Percentiles rank a stretch among this genome's conserved stretches.
Conservation (phyloP, 2,888 invertebrate species). For the Melolontha melolontha region DNA sequence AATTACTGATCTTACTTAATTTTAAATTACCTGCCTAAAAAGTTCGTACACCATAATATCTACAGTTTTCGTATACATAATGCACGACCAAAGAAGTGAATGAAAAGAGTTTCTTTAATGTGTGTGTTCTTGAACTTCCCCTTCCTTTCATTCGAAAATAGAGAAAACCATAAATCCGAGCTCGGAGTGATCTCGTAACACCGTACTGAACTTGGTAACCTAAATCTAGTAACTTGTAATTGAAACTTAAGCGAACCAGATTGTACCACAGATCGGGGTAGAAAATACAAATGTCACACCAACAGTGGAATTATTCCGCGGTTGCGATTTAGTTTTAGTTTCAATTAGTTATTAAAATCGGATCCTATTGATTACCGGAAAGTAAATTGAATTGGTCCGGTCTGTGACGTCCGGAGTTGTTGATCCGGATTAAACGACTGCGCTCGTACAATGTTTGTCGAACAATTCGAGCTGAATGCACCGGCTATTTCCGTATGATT, state of each 20-base stretch:
- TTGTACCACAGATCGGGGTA: neutral
- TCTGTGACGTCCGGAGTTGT: slow-evolving; percentile 8
- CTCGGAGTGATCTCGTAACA: too few relatives aligned
- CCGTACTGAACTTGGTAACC: neutral
- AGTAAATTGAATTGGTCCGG: slow-evolving; percentile 18
- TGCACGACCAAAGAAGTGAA: too few relatives aligned
- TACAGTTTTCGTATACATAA: too few relatives aligned
- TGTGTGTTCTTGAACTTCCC: too few relatives aligned
- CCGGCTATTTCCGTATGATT: too few relatives aligned
- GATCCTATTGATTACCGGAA: slow-evolving; percentile 8
- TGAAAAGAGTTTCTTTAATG: too few relatives aligned
- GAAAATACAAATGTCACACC: slow-evolving; percentile 13
- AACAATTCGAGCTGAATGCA: neutral
- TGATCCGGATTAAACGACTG: slow-evolving; percentile 16
- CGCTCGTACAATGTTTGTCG: slow-evolving; percentile 3
- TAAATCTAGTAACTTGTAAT: slow-evolving; percentile 29
- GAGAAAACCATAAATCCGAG: too few relatives aligned
- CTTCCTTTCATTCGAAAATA: too few relatives aligned
- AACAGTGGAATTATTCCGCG: slow-evolving; percentile 5
- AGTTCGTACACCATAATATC: too few relatives aligned
- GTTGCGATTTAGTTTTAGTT: slow-evolving; percentile 18
- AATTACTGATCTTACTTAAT: too few relatives aligned
- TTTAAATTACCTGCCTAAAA: too few relatives aligned
- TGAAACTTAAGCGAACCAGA: slow-evolving; percentile 13
- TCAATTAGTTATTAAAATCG: slow-evolving; percentile 26